Base-by-base conservation (phyloP, 2,113 vertebrate species). In the Smithornis capensis region DNA sequence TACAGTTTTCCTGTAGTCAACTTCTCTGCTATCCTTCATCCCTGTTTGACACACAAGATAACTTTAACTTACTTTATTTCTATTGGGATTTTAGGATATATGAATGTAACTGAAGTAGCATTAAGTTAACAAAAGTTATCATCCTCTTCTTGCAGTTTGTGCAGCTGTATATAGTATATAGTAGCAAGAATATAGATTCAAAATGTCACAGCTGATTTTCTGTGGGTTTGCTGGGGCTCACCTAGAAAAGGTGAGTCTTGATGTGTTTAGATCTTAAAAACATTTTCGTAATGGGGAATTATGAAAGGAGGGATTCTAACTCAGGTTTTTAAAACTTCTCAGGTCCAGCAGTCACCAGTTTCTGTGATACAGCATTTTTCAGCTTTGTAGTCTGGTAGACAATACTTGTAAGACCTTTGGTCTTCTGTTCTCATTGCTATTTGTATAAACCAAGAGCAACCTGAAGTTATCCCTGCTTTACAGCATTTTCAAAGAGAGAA, bases 401-500 rank as follows among this genome's bases (percentile, higher is more conserved):
- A 87, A 37, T 22, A 55, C 37, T 57, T 37, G 5, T 25, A 65
- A 95, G 88, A 94, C 83, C 79, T 90, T 94, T 93, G 86, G 88
- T 88, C 85, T 45, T 86, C 90, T 88, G 71, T 57, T 94, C 60
- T 90, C 55, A 47, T 45, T 88, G 65, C 60, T 92, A 33, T 80
- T 93, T 85, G 55, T 59, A 62, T 90, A 88, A 96, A 83, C 63
- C n/a, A 80, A 62, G 11, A 84, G 6, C 0, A 0, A 86, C 42
- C 50, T 50, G 37, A 73, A 85, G 50, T 77, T 85, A 85, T 82
- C 92, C 65, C 6, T 27, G 19, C 62, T 95, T 96, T 94, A 93
- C 70, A 90, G 59, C 90, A 69, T 89, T 91, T 96, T 95, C 95
- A 96, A 96, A 94, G 88, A 74, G 42, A 80, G 33, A 40, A 69